Base-by-base conservation (phyloP, 2,113 vertebrate species). In the Oryzias javanicus region DNA sequence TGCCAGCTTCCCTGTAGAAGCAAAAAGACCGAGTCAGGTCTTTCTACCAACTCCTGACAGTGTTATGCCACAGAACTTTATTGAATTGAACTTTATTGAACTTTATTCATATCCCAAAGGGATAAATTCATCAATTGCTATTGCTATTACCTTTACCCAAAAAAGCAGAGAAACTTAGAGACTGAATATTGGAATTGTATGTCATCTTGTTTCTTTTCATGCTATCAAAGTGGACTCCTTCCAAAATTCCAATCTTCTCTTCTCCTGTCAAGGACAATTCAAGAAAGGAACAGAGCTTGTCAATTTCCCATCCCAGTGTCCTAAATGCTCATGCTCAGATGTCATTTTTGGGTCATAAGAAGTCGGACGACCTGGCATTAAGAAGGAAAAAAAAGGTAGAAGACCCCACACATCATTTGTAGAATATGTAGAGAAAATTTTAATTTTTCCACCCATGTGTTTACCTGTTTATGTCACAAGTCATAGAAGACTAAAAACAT, bases 381-480 rank as follows among this genome's bases (percentile, higher is more conserved):
- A 12, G 57, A 16, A 4, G 15, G 19, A 15, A 14, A 17, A 60
- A 51, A 25, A 19, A 42, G 27, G 16, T 46, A 8, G 25, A 14
- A 35, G 20, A n/a, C n/a, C n/a, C n/a, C n/a, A n/a, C n/a, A n/a
- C 85, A 94, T 64, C 53, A 93, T 78, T 96, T 94, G 50, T 91
- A 95, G 83, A 93, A 94, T 49, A 95, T 80, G 52, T 91, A 94
- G 42, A 92, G 89, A 46, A 94, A 60, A 1, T 73, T 85, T 40
- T 88, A 68, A 70, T 89, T 94, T 64, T 94, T 84, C 93, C 93
- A 94, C n/a, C 92, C 92, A 94, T 49, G 72, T 86, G 0, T 50
- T 87, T 52, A 94, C 91, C 0, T 94, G 93, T 3, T 94, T 81
- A 3, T 91, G 92, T 93, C 92, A 95, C 64, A 93, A 87, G 46